Conservation (phyloP, 2,888 invertebrate species). For the Linnaemya vulpina region DNA sequence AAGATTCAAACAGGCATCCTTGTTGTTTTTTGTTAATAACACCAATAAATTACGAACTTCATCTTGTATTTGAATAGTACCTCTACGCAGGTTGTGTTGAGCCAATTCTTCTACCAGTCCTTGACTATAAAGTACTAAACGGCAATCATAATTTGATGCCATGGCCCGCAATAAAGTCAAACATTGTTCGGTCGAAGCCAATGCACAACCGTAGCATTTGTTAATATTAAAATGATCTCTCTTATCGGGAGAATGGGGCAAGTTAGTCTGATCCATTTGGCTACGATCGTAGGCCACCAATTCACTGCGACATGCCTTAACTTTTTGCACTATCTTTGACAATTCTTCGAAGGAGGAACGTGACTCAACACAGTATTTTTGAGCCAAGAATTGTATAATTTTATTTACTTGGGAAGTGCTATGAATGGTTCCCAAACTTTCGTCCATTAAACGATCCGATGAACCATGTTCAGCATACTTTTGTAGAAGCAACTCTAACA, state of each 20-base stretch:
- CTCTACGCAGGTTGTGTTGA: constrained; percentile 94
- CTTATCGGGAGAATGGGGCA: constrained; percentile 73
- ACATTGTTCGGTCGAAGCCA: constrained; percentile 96
- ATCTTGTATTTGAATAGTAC: constrained; percentile 92
- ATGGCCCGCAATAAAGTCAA: constrained; percentile 94
- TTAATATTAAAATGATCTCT: constrained; percentile 83
- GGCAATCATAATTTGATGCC: constrained; percentile 90
- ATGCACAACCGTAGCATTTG: constrained; percentile 93
- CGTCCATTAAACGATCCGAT: constrained; percentile 85
- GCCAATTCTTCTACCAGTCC: constrained; percentile 95
- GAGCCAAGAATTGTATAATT: constrained; percentile 96
- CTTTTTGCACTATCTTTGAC: constrained; percentile 94
- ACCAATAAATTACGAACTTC: constrained; percentile 95
- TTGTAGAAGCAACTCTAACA: constrained; percentile 92
- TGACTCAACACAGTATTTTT: constrained; percentile 97
- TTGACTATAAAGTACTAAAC: constrained; percentile 90
- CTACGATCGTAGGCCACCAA: constrained; percentile 95
- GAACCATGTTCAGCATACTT: constrained; percentile 94
- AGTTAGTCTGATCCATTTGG: constrained; percentile 84
- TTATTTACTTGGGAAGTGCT: constrained; percentile 90
- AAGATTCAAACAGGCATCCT: constrained; percentile 87
- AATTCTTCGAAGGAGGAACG: constrained; percentile 97
- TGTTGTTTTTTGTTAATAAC: constrained; percentile 93
- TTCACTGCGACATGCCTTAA: constrained; percentile 94
- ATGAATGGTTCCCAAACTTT: constrained; percentile 84